Evolutionary conservation across 2,888 invertebrate species (phyloP), one percentile per base, ranked within the genome.

Genomic region (Bhutanitis thaidina): DNA sequence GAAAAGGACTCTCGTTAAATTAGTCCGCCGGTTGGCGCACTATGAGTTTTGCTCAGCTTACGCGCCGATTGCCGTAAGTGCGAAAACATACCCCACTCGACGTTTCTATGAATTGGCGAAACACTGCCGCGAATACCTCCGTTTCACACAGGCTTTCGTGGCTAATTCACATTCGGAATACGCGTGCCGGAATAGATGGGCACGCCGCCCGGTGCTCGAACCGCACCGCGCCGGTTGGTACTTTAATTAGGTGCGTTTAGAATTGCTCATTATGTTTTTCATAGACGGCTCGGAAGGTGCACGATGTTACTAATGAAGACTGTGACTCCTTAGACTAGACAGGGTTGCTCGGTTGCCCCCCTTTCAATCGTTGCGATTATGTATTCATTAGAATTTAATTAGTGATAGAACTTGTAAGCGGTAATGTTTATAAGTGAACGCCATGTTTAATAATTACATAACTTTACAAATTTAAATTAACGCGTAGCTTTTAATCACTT

Each of bases 1-100:
- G 74, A 74, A 83, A 80, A 76, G 77, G 71, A 71, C 74, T 77
- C 82, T 87, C 87, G 85, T 86, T 87, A 87, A 87, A 87, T 87
- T 86, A 84, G 77, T 81, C 71, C 83, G 77, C 78, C 77, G 83
- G 86, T 77, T 87, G 86, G 77, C 79, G 76, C 81, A 84, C 82
- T 83, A 78, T 82, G 66, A 65, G 65, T 70, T n/a, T 71, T 71
- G 75, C 80, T 76, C 72, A 69, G 71, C 68, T 77, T 73, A 80
- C 78, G 80, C 81, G 72, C 77, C 76, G 77, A 76, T 78, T 77
- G 71, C 72, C 74, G 74, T 75, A 80, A 85, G 85, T 86, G 84
- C 76, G 83, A 85, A n/a, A 86, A 83, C 74, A 80, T 69, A 77
- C 83, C 75, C n/a, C 83, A 77, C 80, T 82, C 73, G 61, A 76